Percentiles rank a stretch among this genome's conserved stretches.
phyloP scores from a whole-genome alignment of 2,888 invertebrate genomes.

The Epirrhoe alternata region DNA sequence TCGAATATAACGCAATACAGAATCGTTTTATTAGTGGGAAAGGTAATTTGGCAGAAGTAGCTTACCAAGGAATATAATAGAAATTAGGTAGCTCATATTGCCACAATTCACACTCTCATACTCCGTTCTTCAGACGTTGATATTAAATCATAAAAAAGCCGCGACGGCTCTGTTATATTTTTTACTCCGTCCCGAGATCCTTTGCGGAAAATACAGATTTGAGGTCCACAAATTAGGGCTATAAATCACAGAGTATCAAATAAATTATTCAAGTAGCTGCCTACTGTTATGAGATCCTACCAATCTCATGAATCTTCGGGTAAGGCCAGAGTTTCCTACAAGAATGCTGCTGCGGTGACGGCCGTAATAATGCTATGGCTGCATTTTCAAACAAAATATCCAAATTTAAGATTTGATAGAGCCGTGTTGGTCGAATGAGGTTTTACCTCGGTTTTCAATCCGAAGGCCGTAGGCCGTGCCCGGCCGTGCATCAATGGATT shows the following conservation, averaged over 20 bases:
- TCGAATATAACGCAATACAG: too few species aligned
- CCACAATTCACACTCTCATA: slow-evolving; percentile 8
- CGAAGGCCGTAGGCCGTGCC: too few species aligned
- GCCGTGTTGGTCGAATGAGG: too few species aligned
- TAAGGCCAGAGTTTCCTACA: background rate
- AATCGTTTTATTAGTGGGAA: too few species aligned
- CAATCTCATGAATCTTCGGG: slow-evolving; percentile 31
- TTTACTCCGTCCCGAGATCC: slow-evolving; percentile 27
- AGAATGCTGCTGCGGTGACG: background rate
- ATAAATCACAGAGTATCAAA: slow-evolving; percentile 44
- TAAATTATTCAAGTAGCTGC: slow-evolving; percentile 45
- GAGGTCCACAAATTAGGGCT: slow-evolving; percentile 41
- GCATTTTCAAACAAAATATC: background rate
- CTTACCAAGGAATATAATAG: background rate
- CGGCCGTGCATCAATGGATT: too few species aligned
- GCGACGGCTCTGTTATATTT: slow-evolving; percentile 23
- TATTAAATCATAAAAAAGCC: slow-evolving; percentile 30
- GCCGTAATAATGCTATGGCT: background rate
- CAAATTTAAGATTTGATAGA: too few species aligned
- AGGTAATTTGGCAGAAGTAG: too few species aligned
- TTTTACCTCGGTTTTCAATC: too few species aligned
- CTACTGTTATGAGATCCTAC: slow-evolving; percentile 35
- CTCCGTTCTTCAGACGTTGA: slow-evolving; percentile 12
- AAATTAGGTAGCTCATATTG: background rate
- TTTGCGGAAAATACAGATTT: slow-evolving; percentile 35